phyloP scores from a whole-genome alignment of 2,113 vertebrate genomes.

The Bostrychus sinensis region DNA sequence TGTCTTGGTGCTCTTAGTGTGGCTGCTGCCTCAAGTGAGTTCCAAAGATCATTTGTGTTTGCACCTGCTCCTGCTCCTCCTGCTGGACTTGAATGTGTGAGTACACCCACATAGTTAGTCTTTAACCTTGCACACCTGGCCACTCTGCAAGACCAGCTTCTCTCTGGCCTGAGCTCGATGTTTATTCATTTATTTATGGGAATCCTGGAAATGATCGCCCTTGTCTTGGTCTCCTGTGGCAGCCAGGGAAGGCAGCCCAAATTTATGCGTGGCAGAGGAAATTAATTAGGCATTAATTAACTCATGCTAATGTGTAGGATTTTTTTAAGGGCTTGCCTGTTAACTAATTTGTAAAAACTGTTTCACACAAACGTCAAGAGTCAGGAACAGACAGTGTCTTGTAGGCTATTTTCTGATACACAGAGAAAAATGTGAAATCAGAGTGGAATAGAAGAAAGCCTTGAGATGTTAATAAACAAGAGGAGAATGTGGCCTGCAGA shows the following conservation, averaged over 20 bases:
- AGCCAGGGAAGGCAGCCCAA: slow-evolving; percentile 61
- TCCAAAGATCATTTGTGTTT: slow-evolving; percentile 71
- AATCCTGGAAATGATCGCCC: slow-evolving; percentile 72
- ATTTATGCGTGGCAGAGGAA: slow-evolving; percentile 84
- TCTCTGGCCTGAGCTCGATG: slow-evolving; percentile 73
- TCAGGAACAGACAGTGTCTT: slow-evolving; percentile 67
- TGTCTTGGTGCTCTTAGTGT: slow-evolving; percentile 43
- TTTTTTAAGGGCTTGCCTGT: slow-evolving; percentile 74
- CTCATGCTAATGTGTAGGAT: slow-evolving; percentile 81
- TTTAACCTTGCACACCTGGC: slow-evolving; percentile 79
- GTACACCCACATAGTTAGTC: slow-evolving; percentile 69
- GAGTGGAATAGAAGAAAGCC: slow-evolving; percentile 66
- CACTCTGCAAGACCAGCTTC: slow-evolving; percentile 60
- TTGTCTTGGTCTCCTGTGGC: slow-evolving; percentile 73
- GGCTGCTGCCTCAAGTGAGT: slow-evolving; percentile 54
- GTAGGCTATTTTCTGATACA: slow-evolving; percentile 66
- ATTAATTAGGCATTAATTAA: slow-evolving; percentile 87
- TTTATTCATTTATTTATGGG: slow-evolving; percentile 85
- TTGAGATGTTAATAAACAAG: slow-evolving; percentile 76
- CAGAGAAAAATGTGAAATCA: slow-evolving; percentile 66
- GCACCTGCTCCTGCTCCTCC: slow-evolving; percentile 65
- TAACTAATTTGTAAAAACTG: slow-evolving; percentile 81
- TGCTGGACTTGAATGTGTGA: slow-evolving; percentile 19
- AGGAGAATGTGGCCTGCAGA: slow-evolving; percentile 66
- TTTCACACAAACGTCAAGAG: slow-evolving; percentile 68